Conservation (phyloP, 2,888 invertebrate species). For the Entomobrya proxima region DNA sequence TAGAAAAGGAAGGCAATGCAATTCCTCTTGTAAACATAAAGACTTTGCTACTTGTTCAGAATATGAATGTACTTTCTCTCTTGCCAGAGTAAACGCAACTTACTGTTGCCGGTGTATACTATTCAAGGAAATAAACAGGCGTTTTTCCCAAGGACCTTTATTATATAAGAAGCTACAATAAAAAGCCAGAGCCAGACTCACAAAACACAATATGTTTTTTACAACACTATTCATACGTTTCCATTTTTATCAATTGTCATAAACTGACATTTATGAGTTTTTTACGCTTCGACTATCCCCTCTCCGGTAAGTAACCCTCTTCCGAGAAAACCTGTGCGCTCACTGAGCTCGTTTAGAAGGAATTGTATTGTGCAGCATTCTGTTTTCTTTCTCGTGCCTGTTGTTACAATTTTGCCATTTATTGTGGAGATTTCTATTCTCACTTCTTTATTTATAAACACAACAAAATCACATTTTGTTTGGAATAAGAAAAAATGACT, state of each 20-base stretch:
- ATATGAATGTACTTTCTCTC: background rate
- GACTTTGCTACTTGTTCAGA: constrained; percentile 33
- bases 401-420: background rate
- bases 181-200: constrained; percentile 22
- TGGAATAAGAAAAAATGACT: background rate
- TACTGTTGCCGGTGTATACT: background rate
- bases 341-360: background rate
- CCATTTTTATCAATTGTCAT: constrained; percentile 51
- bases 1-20: background rate
- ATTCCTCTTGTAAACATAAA: background rate
- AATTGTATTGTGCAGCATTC: background rate
- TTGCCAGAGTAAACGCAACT: background rate
- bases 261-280: constrained; percentile 54
- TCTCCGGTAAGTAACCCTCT: background rate
- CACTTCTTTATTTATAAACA: background rate
- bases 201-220: background rate
- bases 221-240: constrained; percentile 41
- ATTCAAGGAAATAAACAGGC: background rate
- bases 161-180: constrained; percentile 20
- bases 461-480: background rate
- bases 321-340: background rate
- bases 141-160: background rate
- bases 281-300: constrained; percentile 26
- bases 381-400: background rate
- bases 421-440: constrained; percentile 4